These are phyloP conservation scores for Sesia apiformis DNA, from an alignment of 2,888 invertebrate genomes.

Conservation along the genomic window DNA sequence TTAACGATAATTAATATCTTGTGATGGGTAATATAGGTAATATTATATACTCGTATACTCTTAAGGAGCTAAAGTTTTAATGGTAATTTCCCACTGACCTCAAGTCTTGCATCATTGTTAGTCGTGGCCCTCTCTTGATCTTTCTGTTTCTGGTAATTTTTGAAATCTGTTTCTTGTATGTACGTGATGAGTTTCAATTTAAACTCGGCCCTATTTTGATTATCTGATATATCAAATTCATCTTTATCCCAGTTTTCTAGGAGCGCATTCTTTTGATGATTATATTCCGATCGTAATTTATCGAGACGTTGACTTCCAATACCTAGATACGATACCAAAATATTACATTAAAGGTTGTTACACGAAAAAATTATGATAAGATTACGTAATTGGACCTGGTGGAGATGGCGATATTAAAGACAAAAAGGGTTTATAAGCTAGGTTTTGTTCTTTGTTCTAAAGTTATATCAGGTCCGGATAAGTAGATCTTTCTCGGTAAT, in stretches of 20 bases:
- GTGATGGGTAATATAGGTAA: too few species aligned
- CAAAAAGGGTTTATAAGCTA: too few species aligned
- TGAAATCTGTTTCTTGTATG: slow-evolving; percentile 66
- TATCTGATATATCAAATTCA: slow-evolving; percentile 63
- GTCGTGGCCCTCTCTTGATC: slow-evolving; percentile 41
- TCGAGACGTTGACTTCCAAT: slow-evolving; percentile 73
- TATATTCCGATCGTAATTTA: slow-evolving; percentile 71
- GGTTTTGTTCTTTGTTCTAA: too few species aligned
- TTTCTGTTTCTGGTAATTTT: slow-evolving; percentile 31
- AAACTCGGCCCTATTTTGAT: slow-evolving; percentile 70
- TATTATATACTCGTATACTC: too few species aligned
- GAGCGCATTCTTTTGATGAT: slow-evolving; percentile 69
- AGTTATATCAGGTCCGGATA: too few species aligned
- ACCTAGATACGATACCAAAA: slow-evolving; percentile 36
- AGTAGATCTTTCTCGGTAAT: too few species aligned
- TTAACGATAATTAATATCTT: too few species aligned
- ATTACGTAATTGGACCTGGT: too few species aligned
- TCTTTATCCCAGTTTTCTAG: slow-evolving; percentile 71
- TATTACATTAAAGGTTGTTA: too few species aligned
- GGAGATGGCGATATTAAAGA: too few species aligned
- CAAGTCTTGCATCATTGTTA: slow-evolving; percentile 55
- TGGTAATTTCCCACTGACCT: slow-evolving; percentile 29
- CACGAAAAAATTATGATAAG: too few species aligned
- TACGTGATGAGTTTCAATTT: slow-evolving; percentile 75
- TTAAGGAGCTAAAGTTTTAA: not conserved